phyloP scores from a whole-genome alignment of 2,888 invertebrate genomes.

The Acronicta psi region DNA sequence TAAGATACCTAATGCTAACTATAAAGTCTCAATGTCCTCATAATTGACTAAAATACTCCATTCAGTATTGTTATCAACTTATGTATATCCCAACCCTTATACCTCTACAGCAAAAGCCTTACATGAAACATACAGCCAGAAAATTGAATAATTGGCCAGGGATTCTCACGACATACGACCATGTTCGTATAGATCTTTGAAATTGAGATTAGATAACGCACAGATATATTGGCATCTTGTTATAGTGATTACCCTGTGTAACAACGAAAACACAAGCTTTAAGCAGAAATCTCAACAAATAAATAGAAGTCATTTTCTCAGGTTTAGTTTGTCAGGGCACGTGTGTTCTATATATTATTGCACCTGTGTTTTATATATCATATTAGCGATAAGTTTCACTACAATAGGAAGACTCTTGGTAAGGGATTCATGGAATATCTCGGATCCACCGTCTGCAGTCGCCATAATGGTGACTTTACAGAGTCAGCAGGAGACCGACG shows the following conservation, averaged over 20 bases:
- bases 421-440: background rate
- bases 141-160: conserved; percentile 79
- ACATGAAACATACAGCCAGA: conserved; percentile 67
- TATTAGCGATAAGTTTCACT: background rate
- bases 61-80: conserved; percentile 8
- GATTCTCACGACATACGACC: conserved; percentile 67
- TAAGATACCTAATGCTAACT: no score
- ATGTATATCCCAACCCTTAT: conserved; percentile 21
- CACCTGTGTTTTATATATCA: background rate
- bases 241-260: conserved; percentile 46
- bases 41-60: background rate
- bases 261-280: conserved; percentile 28
- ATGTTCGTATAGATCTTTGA: conserved; percentile 45
- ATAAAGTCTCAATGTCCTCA: no score
- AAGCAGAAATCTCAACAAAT: conserved; percentile 26
- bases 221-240: conserved; percentile 45
- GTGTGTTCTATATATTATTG: background rate
- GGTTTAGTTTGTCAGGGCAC: background rate
- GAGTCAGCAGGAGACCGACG: no score
- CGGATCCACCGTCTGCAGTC: no score
- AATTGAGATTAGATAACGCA: conserved; percentile 53
- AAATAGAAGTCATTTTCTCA: background rate
- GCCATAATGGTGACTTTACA: no score
- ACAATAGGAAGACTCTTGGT: background rate
- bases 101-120: conserved; percentile 63